A percentile compares a stretch with the other conserved stretches of the same genome.
phyloP scores from a whole-genome alignment of 2,797 vertebrate species.

The Phoxinus dragarum region DNA sequence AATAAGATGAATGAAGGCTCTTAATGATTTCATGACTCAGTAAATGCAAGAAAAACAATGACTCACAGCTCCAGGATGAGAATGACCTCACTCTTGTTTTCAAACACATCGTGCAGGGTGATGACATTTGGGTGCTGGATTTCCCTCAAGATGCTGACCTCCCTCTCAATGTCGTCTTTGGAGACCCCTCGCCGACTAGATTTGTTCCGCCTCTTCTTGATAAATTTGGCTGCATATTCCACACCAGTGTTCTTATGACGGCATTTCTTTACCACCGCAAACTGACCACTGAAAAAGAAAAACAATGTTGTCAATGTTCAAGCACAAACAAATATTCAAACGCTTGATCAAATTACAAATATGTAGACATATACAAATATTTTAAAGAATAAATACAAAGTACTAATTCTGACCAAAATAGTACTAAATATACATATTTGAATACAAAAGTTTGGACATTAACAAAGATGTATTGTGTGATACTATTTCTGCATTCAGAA shows the following conservation, averaged over 20 bases:
- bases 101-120: constrained; percentile 92
- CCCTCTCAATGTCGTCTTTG: constrained; percentile 94
- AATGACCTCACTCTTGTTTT: constrained; percentile 96
- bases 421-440: not conserved
- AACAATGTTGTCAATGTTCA: constrained; percentile 23
- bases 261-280: constrained; percentile 94
- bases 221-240: constrained; percentile 94
- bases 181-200: constrained; percentile 93
- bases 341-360: not conserved
- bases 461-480: not conserved
- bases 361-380: not conserved
- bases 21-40: constrained; percentile 8
- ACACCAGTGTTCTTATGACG: constrained; percentile 83
- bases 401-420: not conserved
- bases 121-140: constrained; percentile 96
- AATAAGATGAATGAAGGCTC: not conserved
- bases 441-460: not conserved
- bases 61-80: constrained; percentile 99
- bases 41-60: constrained; percentile 7
- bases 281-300: constrained; percentile 85
- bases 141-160: constrained; percentile 95
- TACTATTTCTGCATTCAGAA: not conserved
- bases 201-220: constrained; percentile 95
- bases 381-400: not conserved
- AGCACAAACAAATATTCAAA: not conserved